Base-by-base conservation (phyloP, 2,797 vertebrate species). In the Sphaeramia orbicularis region DNA sequence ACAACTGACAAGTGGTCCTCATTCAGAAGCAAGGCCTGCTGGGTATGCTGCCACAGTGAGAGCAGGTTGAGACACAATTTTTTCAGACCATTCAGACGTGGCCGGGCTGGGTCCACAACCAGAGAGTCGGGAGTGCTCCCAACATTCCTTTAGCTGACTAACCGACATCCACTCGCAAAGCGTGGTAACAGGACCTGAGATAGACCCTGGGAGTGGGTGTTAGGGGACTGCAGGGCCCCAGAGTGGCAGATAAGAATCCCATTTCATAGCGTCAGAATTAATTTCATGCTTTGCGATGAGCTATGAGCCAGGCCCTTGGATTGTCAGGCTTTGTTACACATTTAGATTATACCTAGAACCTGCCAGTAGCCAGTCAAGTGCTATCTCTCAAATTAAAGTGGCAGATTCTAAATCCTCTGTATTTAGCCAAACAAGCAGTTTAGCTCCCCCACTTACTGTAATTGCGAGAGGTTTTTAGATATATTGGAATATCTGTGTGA, bases 351-450 rank as follows among this genome's bases (percentile, higher is more conserved):
- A 93, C 88, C 84, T 89, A 74, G 52, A 85, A 90, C 87, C 89
- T 88, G 87, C 86, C 87, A 84, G 86, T 74, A 71, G 71, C 81
- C 86, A 87, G 83, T 86, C 83, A 81, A 88, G 81, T 71, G 76
- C 81, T 88, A 76, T 91, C 85, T 81, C 80, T 89, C 78, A 89
- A 89, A 92, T 94, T 89, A 91, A 92, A 92, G 87, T 85, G 79
- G 76, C 84, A 86, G 68, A 88, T 90, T 92, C 52, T 68, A 91
- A 92, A 91, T 93, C 91, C 89, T 80, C 76, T 69, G 83, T 87
- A 80, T 93, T 91, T 87, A 89, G 74, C 89, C 83, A 92, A 92
- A 92, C 86, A 91, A 90, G 86, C 91, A 89, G 80, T 91, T 91
- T 87, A 84, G 68, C 79, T 67, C 78, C 64, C 71, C 75, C 78